phyloP scores from a whole-genome alignment of 2,113 vertebrate genomes.

The Psephotus haematonotus region DNA sequence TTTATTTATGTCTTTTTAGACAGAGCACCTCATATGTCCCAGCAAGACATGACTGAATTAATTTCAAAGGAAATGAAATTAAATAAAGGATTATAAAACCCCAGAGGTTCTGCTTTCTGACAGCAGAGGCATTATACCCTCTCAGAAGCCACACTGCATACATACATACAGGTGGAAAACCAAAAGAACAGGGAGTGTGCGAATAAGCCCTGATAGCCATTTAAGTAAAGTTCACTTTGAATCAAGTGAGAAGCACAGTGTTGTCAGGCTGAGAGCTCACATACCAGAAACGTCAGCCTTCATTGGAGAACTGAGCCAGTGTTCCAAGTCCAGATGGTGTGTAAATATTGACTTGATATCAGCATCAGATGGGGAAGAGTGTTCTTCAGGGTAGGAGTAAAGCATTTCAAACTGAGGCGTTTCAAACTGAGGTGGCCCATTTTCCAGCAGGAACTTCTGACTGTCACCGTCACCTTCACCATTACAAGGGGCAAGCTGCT shows the following conservation, averaged over 20 bases:
- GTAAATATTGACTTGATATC: not conserved
- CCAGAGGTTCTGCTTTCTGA: not conserved
- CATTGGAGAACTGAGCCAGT: not conserved
- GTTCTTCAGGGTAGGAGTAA: not conserved
- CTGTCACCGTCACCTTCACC: not conserved
- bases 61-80: constrained; percentile 4
- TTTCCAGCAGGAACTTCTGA: not conserved
- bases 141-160: not conserved
- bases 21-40: not conserved
- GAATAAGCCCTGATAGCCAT: not conserved
- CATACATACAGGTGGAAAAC: not conserved
- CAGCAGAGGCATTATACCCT: not conserved
- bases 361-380: not conserved
- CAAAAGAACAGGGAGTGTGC: not conserved
- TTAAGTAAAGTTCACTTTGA: not conserved
- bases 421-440: not conserved
- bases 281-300: not conserved
- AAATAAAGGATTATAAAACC: not conserved
- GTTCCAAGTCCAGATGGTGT: not conserved
- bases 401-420: not conserved
- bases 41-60: not conserved
- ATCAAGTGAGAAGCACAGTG: not conserved
- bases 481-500: not conserved
- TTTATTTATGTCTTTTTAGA: not conserved
- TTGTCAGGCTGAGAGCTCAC: not conserved